Base-by-base conservation (phyloP, 2,113 vertebrate species). In the Gavialis gangeticus region DNA sequence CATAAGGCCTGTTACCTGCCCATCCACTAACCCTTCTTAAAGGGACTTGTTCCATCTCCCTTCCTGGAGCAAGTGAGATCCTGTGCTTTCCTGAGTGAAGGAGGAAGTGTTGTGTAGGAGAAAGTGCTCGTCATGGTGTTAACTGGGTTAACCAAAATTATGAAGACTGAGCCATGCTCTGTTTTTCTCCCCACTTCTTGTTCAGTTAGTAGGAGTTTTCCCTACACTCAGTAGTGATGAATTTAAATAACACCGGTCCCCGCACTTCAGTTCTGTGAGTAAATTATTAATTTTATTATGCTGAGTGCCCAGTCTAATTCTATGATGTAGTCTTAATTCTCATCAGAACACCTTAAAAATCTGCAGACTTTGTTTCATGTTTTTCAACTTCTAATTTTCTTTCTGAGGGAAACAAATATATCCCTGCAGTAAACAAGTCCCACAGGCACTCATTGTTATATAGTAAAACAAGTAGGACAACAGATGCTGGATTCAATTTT, bases 401-500 rank as follows among this genome's bases (percentile, higher is more conserved):
- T 88, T 80, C 22, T 66, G 19, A 95, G 37, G 2, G 4, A 75
- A 83, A 88, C 37, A 77, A 91, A 84, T 34, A 82, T 87, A 91
- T 21, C 62, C 25, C 18, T 82, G 55, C 85, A 92, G 81, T 64
- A 87, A 95, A 90, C 63, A 94, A 91, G 89, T 94, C 67, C 76
- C 82, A 76, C 54, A 79, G 71, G 57, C 3, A 0, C 25, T 92
- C 88, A 81, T 95, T 85, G 83, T 93, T 95, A 91, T n/a, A 63
- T 84, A 87, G 60, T 91, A 87, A 96, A 94, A 84, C 58, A 91
- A 84, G 78, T 56, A 93, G 91, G 62, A 93, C 78, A 93, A 89
- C 88, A 96, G 94, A 93, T 95, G 88, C 90, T 86, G 71, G 59
- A 85, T 94, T 89, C 88, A 82, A 96, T 80, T 94, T 95, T 46